Evolutionary conservation across 2,888 invertebrate genomes (phyloP).

Genomic region (Dryadula phaetusa): DNA sequence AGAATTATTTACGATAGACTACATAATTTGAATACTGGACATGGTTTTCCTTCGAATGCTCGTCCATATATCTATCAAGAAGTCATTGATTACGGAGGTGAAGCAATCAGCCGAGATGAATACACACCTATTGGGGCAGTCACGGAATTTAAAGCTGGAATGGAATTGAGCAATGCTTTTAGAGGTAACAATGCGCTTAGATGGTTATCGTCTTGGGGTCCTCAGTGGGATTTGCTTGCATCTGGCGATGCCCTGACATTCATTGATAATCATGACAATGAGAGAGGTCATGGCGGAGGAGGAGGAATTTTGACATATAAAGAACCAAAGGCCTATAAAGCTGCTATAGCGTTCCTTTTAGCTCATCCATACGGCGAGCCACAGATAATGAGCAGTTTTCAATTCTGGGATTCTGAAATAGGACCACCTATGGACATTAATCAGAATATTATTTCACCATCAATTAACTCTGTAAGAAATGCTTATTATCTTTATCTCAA

Average conservation of each 20-base stretch:
- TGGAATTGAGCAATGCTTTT: conserved; percentile 72
- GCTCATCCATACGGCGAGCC: conserved; percentile 93
- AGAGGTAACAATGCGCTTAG: conserved; percentile 82
- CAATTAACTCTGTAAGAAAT: conserved; percentile 81
- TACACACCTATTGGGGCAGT: conserved; percentile 86
- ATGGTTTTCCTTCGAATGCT: conserved; percentile 86
- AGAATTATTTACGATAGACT: conserved; percentile 85
- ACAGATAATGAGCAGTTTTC: conserved; percentile 94
- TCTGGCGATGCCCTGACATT: conserved; percentile 86
- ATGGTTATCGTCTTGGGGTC: conserved; percentile 86
- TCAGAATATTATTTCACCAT: conserved; percentile 86
- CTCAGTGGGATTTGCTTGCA: conserved; percentile 86
- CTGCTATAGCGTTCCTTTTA: conserved; percentile 93
- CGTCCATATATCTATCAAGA: conserved; percentile 90
- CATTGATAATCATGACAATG: conserved; percentile 93
- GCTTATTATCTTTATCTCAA: neutral
- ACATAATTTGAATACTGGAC: conserved; percentile 84
- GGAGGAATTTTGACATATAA: conserved; percentile 86
- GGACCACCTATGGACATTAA: conserved; percentile 88
- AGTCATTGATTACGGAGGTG: conserved; percentile 88
- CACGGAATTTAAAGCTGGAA: conserved; percentile 85
- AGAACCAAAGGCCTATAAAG: conserved; percentile 86
- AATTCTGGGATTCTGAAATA: conserved; percentile 85
- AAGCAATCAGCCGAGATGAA: conserved; percentile 78
- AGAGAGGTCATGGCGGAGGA: conserved; percentile 86